A percentile compares a stretch with the other conserved stretches of the same genome.
Conservation (phyloP, 2,888 invertebrate genomes). For the Callimorpha dominula region DNA sequence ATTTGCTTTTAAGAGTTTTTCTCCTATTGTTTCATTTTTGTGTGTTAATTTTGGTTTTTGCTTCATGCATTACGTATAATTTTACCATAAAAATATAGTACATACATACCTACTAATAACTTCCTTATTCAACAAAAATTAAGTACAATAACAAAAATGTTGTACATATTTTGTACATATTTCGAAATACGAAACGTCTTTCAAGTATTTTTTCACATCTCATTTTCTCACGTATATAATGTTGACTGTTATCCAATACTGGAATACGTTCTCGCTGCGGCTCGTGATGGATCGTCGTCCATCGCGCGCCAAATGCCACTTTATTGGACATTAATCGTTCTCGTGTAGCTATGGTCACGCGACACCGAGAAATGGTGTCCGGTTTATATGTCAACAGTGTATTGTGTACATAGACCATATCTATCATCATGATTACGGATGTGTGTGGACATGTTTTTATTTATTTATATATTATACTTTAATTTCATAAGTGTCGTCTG, state of each 20-base stretch:
- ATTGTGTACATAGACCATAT: slow-evolving; percentile 14
- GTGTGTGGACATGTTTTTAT: background rate
- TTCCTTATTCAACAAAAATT: too few species aligned
- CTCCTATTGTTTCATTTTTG: too few species aligned
- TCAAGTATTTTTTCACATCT: slow-evolving; percentile 2
- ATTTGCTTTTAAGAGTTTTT: too few species aligned
- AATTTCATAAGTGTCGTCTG: background rate
- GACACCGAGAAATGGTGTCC: slow-evolving; percentile 37
- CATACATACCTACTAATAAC: too few species aligned
- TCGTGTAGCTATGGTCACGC: slow-evolving; percentile 45
- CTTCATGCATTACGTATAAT: too few species aligned
- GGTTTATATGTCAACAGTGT: slow-evolving; percentile 22
- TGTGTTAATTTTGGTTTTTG: too few species aligned
- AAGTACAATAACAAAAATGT: too few species aligned
- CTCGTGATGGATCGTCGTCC: slow-evolving; percentile 48
- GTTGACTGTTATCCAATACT: slow-evolving; percentile 34
- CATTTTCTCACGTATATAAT: slow-evolving; percentile 35
- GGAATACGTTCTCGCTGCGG: slow-evolving; percentile 21
- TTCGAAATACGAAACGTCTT: too few species aligned
- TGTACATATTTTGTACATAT: too few species aligned
- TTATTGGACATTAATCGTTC: slow-evolving; percentile 53
- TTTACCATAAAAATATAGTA: too few species aligned
- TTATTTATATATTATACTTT: background rate
- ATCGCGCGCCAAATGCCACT: slow-evolving; percentile 41
- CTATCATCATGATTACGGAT: slow-evolving; percentile 26